Percentiles rank a stretch among this genome's conserved stretches.
phyloP scores from a whole-genome alignment of 53 echinoderm and acorn worm genomes.

The Holothuria leucospilota region DNA sequence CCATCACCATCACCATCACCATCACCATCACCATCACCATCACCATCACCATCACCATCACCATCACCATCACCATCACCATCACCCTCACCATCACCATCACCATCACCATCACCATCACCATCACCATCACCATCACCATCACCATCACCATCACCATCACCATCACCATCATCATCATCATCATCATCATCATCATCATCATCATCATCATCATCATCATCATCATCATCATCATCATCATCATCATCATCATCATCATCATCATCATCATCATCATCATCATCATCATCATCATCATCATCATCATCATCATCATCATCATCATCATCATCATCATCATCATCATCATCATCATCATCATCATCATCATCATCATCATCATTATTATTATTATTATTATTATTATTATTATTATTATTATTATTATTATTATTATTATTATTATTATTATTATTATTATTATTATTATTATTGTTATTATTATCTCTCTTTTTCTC shows the following conservation, averaged over 20 bases:
- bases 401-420: background rate
- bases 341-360: background rate
- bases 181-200: background rate
- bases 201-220: background rate
- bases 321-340: slow-evolving; percentile 9
- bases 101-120: no score
- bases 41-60: background rate
- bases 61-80: no score
- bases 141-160: background rate
- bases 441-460: background rate
- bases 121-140: background rate
- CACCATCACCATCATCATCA: background rate
- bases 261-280: background rate
- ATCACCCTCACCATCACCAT: no score
- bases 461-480: background rate
- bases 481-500: background rate
- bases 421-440: background rate
- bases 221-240: background rate
- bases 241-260: background rate
- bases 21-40: background rate
- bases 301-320: background rate
- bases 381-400: slow-evolving; percentile 7
- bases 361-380: background rate
- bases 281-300: background rate
- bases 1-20: background rate